Base-by-base conservation (phyloP, 2,888 invertebrate species). In the Oeneis ivallda region DNA sequence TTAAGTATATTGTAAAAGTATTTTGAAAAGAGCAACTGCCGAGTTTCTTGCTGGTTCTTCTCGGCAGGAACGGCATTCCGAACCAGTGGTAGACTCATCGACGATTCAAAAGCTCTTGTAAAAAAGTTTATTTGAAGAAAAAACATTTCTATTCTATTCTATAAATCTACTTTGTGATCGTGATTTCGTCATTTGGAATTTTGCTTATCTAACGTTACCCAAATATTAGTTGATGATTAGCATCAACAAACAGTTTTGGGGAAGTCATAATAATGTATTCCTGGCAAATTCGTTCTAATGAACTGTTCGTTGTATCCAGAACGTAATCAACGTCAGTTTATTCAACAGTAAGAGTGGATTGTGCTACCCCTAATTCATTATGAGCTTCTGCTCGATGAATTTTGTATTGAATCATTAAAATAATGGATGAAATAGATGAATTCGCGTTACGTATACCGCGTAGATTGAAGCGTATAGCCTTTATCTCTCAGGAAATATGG, bases 281-380 rank as follows among this genome's bases (percentile, higher is more conserved):
- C 7, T 5, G 34, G 11, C 15, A 65, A 62, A 53, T 32, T 62
- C 19, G 34, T 47, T 52, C 45, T 41, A 65, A 58, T 50, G n/a
- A 54, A 32, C 47, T 15, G 13, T 13, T 43, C 52, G 62, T 53
- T 65, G 39, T 34, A n/a, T 41, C 34, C 52, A 17, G 39, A 61
- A 57, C 45, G 47, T 54, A 54, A 34, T 67, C 41, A 62, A 43
- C 60, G 45, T 67, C 53, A 59, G 60, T 49, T 61, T 66, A 54
- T 68, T 60, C 63, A 68, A 59, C 61, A 66, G 41, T 39, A 50
- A 43, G 61, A 69, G 66, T 64, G 61, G 58, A 69, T 69, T 66
- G 64, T 58, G 37, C 45, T 34, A 53, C 52, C 57, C 45, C 41
- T 58, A 61, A 66, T 64, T 60, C 57, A 62, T 62, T 66, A 68